Conservation (phyloP, 2,888 invertebrate species). For the Drosophila maculinotata region DNA sequence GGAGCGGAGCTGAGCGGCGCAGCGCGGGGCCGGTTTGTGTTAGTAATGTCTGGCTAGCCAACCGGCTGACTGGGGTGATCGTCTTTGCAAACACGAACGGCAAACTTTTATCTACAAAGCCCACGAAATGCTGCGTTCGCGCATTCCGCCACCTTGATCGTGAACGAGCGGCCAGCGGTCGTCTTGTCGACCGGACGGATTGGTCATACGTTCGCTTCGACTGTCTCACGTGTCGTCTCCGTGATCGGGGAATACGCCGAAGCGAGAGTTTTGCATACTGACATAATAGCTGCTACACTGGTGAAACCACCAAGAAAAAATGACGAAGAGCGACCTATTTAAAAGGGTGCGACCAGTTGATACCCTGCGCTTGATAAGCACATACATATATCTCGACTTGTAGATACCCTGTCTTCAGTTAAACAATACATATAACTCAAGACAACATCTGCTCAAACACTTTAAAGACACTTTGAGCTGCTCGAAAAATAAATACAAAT, state of each 20-base stretch:
- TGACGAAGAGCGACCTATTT: neutral
- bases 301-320: constrained; percentile 8
- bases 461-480: no score
- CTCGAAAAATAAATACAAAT: no score
- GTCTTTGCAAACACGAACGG: constrained; percentile 5
- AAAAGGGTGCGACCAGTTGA: no score
- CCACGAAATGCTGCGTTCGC: constrained; percentile 16
- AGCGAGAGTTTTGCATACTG: constrained; percentile 32
- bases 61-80: no score
- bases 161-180: constrained; percentile 14
- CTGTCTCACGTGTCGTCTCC: constrained; percentile 60
- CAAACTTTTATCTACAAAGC: constrained; percentile 43
- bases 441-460: no score
- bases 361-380: no score
- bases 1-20: constrained; percentile 1
- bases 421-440: no score
- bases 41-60: constrained; percentile 51
- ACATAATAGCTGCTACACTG: constrained; percentile 31
- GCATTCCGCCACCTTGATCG: constrained; percentile 37
- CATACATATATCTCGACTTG: neutral
- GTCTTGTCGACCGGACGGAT: constrained; percentile 19
- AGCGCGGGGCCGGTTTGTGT: constrained; percentile 28
- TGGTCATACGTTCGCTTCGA: constrained; percentile 32
- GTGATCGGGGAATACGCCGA: constrained; percentile 72
- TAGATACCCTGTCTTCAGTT: no score